These are phyloP conservation scores for Drosophila sucinea DNA, from an alignment of 1,140 invertebrate genomes.

Conservation along the genomic window DNA sequence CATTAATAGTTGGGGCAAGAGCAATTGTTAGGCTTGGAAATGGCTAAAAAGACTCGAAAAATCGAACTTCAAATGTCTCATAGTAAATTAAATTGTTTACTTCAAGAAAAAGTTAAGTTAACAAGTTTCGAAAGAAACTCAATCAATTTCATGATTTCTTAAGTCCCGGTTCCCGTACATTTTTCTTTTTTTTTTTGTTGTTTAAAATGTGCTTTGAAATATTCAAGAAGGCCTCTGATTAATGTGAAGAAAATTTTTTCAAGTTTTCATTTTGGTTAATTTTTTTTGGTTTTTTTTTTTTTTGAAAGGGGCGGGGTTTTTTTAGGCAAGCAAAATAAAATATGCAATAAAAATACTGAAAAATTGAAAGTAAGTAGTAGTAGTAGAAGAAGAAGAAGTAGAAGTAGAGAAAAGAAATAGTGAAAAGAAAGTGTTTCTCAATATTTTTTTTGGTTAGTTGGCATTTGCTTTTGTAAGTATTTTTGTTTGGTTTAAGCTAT, in stretches of 20 bases:
- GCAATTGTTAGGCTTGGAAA: too few species aligned
- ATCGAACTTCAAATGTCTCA: too few species aligned
- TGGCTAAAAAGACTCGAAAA: too few species aligned
- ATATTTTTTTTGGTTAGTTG: slow-evolving; percentile 11
- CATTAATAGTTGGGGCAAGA: too few species aligned
- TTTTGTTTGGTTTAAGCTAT: neutral
- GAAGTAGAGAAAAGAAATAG: neutral
- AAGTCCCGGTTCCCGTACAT: slow-evolving; percentile 17
- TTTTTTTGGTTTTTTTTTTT: slow-evolving; percentile 16
- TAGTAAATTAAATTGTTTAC: too few species aligned
- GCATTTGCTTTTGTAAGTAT: slow-evolving; percentile 3
- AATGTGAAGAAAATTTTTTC: slow-evolving; percentile 27
- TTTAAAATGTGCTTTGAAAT: slow-evolving; percentile 11
- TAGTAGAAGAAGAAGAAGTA: neutral
- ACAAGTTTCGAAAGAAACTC: too few species aligned
- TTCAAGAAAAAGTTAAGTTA: too few species aligned
- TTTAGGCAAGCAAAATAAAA: slow-evolving; percentile 29
- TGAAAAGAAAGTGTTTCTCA: slow-evolving; percentile 13
- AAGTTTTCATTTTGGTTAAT: neutral
- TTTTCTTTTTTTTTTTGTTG: neutral
- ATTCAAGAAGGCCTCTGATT: slow-evolving; percentile 38
- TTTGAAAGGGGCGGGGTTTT: slow-evolving; percentile 18
- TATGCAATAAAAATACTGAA: slow-evolving; percentile 38
- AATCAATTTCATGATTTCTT: neutral
- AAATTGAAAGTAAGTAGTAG: slow-evolving; percentile 8